Percentiles rank a stretch among this genome's conserved stretches.
These are phyloP conservation scores for Sander lucioperca DNA, from an alignment of 2,113 vertebrate species.

Conservation along the genomic window DNA sequence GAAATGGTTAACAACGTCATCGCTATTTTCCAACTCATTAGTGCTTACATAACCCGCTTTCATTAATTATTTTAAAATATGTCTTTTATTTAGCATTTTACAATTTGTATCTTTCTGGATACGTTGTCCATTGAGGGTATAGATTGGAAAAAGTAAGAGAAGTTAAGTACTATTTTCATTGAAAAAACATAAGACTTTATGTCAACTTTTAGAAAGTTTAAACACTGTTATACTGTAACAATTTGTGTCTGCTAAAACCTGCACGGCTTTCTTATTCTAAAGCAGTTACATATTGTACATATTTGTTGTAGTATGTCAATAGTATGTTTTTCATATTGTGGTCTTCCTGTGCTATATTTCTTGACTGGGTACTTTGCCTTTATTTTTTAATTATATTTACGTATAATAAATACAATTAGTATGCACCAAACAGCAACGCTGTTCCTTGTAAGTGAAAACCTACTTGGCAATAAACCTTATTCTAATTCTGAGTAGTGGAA, in stretches of 20 bases:
- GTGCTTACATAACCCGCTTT: not conserved
- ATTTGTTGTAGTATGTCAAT: too few relatives aligned
- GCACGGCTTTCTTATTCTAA: too few relatives aligned
- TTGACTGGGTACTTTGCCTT: too few relatives aligned
- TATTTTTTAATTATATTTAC: too few relatives aligned
- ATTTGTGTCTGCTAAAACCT: too few relatives aligned
- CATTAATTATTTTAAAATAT: not conserved
- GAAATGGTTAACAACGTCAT: not conserved
- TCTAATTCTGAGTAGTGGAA: not conserved
- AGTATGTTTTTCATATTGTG: too few relatives aligned
- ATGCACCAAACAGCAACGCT: too few relatives aligned
- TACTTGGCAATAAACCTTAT: too few relatives aligned
- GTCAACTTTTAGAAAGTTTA: slow-evolving; percentile 1
- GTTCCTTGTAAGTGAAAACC: too few relatives aligned
- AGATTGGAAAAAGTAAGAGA: not conserved
- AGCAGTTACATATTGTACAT: too few relatives aligned
- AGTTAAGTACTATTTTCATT: not conserved
- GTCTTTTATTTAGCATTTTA: not conserved
- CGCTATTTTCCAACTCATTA: not conserved
- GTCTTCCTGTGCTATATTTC: too few relatives aligned
- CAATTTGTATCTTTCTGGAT: not conserved
- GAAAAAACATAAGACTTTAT: not conserved
- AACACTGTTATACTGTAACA: slow-evolving; percentile 1
- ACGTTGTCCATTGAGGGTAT: not conserved
- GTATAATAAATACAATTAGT: too few relatives aligned